These are phyloP conservation scores for Callaeas wilsoni DNA, from an alignment of 2,113 vertebrate genomes.

Conservation along the genomic window DNA sequence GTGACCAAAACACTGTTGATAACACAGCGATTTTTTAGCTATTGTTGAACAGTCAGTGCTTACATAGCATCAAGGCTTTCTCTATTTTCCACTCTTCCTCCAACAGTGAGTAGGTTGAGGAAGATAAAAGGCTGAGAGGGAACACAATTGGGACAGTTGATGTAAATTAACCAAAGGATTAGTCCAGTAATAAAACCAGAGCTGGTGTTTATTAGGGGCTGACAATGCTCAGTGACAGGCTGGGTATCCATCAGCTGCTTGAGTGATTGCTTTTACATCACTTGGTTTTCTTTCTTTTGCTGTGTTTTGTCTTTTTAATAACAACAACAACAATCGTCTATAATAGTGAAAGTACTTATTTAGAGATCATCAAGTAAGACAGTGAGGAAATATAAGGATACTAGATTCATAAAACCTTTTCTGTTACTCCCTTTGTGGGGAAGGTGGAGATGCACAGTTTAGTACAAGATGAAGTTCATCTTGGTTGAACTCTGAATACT, in stretches of 20 bases:
- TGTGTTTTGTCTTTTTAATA: not conserved
- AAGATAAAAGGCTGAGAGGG: not conserved
- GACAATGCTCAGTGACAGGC: not conserved
- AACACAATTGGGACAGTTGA: not conserved
- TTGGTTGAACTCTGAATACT: not conserved
- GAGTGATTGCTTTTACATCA: not conserved
- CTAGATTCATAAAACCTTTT: not conserved
- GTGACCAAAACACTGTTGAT: not conserved
- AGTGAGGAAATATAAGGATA: not conserved
- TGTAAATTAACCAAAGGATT: not conserved
- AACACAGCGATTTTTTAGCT: not conserved
- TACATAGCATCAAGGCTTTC: not conserved
- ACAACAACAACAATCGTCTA: not conserved
- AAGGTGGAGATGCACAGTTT: not conserved
- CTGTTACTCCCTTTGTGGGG: not conserved
- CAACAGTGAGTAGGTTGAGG: fast-evolving
- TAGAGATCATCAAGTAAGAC: not conserved
- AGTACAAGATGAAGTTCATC: not conserved
- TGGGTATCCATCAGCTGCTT: not conserved
- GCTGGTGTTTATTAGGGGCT: not conserved
- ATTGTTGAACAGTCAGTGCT: not conserved
- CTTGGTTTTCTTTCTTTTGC: not conserved
- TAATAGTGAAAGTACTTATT: not conserved
- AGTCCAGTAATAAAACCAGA: not conserved
- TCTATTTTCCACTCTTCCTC: not conserved